Percentiles rank a stretch among this genome's conserved stretches.
Conservation (phyloP, 2,888 invertebrate genomes). For the Periphyllus acericola region DNA sequence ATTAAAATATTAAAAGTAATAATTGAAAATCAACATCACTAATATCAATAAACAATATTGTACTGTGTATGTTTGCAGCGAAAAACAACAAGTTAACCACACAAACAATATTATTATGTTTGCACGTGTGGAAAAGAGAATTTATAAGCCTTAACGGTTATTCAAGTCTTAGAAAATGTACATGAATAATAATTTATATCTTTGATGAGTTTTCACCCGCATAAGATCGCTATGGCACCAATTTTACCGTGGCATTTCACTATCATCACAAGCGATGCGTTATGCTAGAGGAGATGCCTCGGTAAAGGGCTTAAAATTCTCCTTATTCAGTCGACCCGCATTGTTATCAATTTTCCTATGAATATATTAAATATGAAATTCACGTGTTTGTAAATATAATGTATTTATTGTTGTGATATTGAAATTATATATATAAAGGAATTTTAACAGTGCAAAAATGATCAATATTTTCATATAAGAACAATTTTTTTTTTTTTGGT, state of each 20-base stretch:
- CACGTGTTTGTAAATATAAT: background rate
- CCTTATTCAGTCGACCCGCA: background rate
- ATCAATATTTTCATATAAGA: background rate
- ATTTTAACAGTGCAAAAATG: slow-evolving; percentile 6
- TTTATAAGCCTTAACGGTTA: background rate
- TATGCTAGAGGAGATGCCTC: background rate
- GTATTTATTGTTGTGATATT: background rate
- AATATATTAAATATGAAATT: slow-evolving; percentile 18
- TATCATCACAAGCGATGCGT: background rate
- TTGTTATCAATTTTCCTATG: slow-evolving; percentile 24
- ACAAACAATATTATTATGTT: too few species aligned
- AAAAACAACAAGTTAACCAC: too few species aligned
- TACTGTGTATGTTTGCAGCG: background rate
- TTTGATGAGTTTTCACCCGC: background rate
- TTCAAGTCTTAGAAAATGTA: background rate
- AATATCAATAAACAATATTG: background rate
- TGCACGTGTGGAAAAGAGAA: background rate
- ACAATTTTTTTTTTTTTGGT: slow-evolving; percentile 3
- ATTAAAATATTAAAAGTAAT: background rate
- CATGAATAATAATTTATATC: background rate
- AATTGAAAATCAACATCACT: background rate
- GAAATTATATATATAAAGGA: background rate
- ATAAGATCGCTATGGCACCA: slow-evolving; percentile 6
- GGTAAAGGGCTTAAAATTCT: slow-evolving; percentile 4
- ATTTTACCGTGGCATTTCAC: slow-evolving; percentile 5